phyloP scores from a whole-genome alignment of 1,140 invertebrate genomes.

The Hypothenemus hampei region DNA sequence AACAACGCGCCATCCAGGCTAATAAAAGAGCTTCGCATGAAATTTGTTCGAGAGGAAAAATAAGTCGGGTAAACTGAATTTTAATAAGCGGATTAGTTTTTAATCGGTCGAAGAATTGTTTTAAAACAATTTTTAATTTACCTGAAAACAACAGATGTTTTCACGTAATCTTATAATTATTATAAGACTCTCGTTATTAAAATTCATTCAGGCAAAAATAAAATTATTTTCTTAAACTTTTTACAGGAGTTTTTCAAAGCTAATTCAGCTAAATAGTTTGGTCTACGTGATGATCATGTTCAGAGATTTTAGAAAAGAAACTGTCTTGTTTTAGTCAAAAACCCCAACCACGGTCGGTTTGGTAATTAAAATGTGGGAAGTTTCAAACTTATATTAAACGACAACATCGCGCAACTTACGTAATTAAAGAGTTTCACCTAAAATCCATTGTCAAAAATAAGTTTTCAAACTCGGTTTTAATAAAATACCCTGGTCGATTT shows the following conservation, averaged over 20 bases:
- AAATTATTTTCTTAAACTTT: too few relatives aligned
- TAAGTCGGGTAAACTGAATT: slow-evolving; percentile 12
- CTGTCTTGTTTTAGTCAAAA: too few relatives aligned
- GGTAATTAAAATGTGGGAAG: slow-evolving; percentile 7
- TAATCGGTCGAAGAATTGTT: slow-evolving; percentile 4
- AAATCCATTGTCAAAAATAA: not conserved
- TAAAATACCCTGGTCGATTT: too few relatives aligned
- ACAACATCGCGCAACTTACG: not conserved
- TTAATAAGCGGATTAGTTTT: slow-evolving; percentile 7
- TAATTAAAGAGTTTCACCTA: slow-evolving; percentile 4
- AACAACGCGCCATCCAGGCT: slow-evolving; percentile 2
- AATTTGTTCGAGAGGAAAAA: slow-evolving; percentile 1
- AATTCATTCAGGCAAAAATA: too few relatives aligned
- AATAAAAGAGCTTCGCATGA: slow-evolving; percentile 1
- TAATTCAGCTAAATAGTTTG: too few relatives aligned
- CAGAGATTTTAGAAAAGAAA: too few relatives aligned
- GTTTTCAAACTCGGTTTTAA: slow-evolving; percentile 1
- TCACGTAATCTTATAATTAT: too few relatives aligned
- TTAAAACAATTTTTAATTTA: slow-evolving; percentile 9
- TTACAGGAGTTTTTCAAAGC: too few relatives aligned
- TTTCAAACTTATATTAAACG: slow-evolving; percentile 11
- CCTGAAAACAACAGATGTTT: not conserved
- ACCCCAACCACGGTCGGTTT: too few relatives aligned
- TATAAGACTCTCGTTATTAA: too few relatives aligned
- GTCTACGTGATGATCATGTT: too few relatives aligned